phyloP scores from a whole-genome alignment of 2,888 invertebrate genomes.

The Harpalus rubripes region DNA sequence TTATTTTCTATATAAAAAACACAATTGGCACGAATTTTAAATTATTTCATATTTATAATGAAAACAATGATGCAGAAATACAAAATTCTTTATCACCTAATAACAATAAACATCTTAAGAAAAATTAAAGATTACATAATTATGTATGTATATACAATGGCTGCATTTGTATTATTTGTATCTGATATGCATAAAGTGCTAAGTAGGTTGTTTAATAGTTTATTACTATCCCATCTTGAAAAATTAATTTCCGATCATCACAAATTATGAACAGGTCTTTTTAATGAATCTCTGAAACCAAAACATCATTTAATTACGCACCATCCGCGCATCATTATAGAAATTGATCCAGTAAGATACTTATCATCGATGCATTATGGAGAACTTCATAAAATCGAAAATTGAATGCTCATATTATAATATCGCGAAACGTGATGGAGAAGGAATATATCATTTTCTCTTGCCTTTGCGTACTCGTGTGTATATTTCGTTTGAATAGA shows the following conservation, averaged over 20 bases:
- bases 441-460: constrained; percentile 62
- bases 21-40: constrained; percentile 69
- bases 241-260: constrained; percentile 68
- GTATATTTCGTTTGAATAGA: too few relatives aligned
- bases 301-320: constrained; percentile 70
- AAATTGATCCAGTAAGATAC: constrained; percentile 68
- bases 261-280: constrained; percentile 62
- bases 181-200: constrained; percentile 24
- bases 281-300: constrained; percentile 67
- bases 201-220: constrained; percentile 44
- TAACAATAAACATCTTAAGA: constrained; percentile 61
- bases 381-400: constrained; percentile 68
- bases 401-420: constrained; percentile 64
- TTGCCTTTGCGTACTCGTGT: too few relatives aligned
- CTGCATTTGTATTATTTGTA: constrained; percentile 64
- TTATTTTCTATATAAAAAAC: too few relatives aligned
- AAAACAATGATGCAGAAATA: constrained; percentile 49
- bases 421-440: constrained; percentile 62
- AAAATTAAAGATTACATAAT: constrained; percentile 61
- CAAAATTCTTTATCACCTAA: constrained; percentile 63
- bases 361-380: constrained; percentile 69
- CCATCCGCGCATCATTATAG: constrained; percentile 68
- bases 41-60: constrained; percentile 67
- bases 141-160: constrained; percentile 65
- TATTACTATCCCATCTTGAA: constrained; percentile 54